Evolutionary conservation across 2,113 vertebrate species (phyloP).

Genomic region (Colistium nudipinnis): DNA sequence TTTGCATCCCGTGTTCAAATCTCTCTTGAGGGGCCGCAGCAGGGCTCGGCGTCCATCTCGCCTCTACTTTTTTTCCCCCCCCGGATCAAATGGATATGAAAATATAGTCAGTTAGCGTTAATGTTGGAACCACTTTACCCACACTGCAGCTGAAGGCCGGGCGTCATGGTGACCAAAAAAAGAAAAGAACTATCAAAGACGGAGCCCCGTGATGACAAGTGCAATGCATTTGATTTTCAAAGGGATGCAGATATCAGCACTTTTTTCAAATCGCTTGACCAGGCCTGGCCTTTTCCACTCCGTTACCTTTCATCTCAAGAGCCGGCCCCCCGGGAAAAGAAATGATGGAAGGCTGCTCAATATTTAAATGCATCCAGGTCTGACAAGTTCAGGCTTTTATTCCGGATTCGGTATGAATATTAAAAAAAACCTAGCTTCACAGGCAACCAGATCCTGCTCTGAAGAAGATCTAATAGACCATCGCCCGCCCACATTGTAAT

Average conservation of each 20-base stretch:
- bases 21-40: constrained; percentile 10
- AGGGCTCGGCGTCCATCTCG: constrained; percentile 4
- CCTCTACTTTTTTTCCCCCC: constrained; percentile 18
- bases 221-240: constrained; percentile 80
- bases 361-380: constrained; percentile 75
- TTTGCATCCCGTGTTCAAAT: neutral
- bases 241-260: constrained; percentile 79
- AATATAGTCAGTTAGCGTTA: constrained; percentile 53
- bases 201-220: constrained; percentile 50
- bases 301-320: constrained; percentile 81
- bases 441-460: constrained; percentile 49
- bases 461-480: constrained; percentile 53
- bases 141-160: constrained; percentile 47
- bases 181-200: constrained; percentile 74
- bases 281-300: constrained; percentile 64
- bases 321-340: constrained; percentile 71
- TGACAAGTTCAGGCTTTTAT: constrained; percentile 73
- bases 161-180: constrained; percentile 59
- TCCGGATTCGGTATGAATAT: constrained; percentile 72
- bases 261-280: constrained; percentile 78
- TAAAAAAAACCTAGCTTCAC: constrained; percentile 67
- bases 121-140: constrained; percentile 45
- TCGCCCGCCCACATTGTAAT: constrained; percentile 39
- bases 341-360: constrained; percentile 74
- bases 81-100: constrained; percentile 52